Evolutionary conservation across 1,140 invertebrate genomes (phyloP), one percentile per base, ranked within the genome.

Genomic region (Mycetomoellerius zeteki): DNA sequence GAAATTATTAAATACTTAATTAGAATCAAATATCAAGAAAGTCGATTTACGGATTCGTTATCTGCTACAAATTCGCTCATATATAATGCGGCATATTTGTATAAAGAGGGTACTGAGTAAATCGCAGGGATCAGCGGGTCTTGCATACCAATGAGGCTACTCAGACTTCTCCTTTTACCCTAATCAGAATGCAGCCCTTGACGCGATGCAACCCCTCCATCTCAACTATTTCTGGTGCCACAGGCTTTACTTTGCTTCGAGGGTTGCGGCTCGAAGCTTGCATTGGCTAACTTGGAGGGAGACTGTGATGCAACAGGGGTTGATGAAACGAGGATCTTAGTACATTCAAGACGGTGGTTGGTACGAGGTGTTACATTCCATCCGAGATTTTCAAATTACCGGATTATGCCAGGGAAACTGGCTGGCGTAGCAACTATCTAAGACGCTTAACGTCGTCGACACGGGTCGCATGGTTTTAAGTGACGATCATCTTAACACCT

Each of bases 331-430:
- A 80, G 60, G 67, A 71, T 77, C 77, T 80, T 76, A 62, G 65
- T 30, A 56, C n/a, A 56, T 56, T 33, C 72, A 75, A 89, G 88
- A 81, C 67, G 84, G 30, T n/a, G 24, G 62, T 14, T 62, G 54
- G 54, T 84, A 47, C 77, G 52, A 47, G 65, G 89, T 88, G 89
- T 89, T 92, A 92, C 87, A 89, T 92, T 89, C 77, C 85, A 85
- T 88, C 67, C 77, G 81, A 91, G 92, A 94, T 94, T 94, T 94
- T 92, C 89, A 93, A 94, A 94, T 93, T 94, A 92, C 91, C 86
- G 88, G 93, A 93, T 94, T 91, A 94, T 91, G 92, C 87, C 91
- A 78, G 88, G 90, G 88, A 92, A 93, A 92, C 89, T 93, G 89
- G 92, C 89, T 92, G 87, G 89, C 84, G 89, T 54, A 86, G 90